Evolutionary conservation across 2,113 vertebrate genomes (phyloP).

Genomic region (Mixornis gularis): DNA sequence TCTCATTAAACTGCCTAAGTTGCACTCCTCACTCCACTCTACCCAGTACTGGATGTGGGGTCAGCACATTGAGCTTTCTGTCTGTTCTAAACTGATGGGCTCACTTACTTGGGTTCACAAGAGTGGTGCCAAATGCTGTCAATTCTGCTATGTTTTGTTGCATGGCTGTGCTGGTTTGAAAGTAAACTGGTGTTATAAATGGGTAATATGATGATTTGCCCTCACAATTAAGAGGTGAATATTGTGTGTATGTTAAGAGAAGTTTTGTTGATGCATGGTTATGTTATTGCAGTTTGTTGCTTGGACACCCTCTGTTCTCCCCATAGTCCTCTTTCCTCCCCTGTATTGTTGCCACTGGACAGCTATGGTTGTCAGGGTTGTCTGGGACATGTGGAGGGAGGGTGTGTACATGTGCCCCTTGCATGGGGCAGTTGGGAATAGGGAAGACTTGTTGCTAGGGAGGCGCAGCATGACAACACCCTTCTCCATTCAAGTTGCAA

Average conservation of each 20-base stretch:
- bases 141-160: background rate
- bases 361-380: background rate
- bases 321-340: background rate
- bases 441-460: background rate
- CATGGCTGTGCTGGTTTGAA: background rate
- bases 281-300: background rate
- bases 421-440: background rate
- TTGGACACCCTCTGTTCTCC: background rate
- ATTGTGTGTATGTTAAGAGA: background rate
- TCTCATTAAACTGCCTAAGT: background rate
- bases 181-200: background rate
- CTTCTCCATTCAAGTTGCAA: background rate
- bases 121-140: background rate
- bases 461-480: background rate
- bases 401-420: background rate
- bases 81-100: background rate
- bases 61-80: background rate
- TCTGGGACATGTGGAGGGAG: background rate
- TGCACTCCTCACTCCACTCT: background rate
- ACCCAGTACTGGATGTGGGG: background rate
- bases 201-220: background rate
- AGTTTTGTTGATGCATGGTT: background rate
- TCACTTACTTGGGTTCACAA: background rate
- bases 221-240: background rate
- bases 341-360: background rate